Base-by-base conservation (phyloP, 2,888 invertebrate species). In the Pristionchus japonicus region DNA sequence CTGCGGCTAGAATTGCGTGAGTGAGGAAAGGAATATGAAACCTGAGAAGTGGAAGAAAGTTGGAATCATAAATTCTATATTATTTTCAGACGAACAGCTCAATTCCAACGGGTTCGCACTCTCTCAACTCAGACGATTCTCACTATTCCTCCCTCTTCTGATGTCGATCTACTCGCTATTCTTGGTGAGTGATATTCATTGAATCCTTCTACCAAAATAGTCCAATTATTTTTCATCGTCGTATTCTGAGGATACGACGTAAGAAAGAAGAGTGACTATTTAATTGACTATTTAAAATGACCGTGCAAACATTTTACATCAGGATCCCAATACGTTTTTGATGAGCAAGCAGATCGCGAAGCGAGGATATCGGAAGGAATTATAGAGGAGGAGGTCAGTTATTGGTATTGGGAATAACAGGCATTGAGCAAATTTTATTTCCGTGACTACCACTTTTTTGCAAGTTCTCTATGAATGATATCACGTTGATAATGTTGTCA, bases 151-250 rank as follows among this genome's bases (percentile, higher is more conserved):
- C 85, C 85, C n/a, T 34, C 31, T 27, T 40, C 61, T 7, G 85
- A 85, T 40, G 43, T 85, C 85, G 85, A 85, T 64, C 64, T 85
- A 15, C 7, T 85, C 61, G 85, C 85, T 37, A n/a, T 85, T 17
- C 64, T 85, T 11, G 85, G 85, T 85, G 31, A 37, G 23, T 15
- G 7, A 2, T 74, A 20, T 77, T 43, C 17, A 9, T 34, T 70
- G 13, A 64, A 31, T 2, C 27, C 31, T 64, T 9, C 20, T 64
- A 4, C n/a, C n/a, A n/a, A n/a, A n/a, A n/a, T n/a, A n/a, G n/a
- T n/a, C n/a, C n/a, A n/a, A n/a, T n/a, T n/a, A n/a, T n/a, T n/a
- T n/a, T n/a, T n/a, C n/a, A n/a, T n/a, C n/a, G n/a, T n/a, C n/a
- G n/a, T n/a, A n/a, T n/a, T n/a, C n/a, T n/a, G n/a, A n/a, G n/a